Base-by-base conservation (phyloP, 2,797 vertebrate genomes). In the Schizopygopsis pylzovi region DNA sequence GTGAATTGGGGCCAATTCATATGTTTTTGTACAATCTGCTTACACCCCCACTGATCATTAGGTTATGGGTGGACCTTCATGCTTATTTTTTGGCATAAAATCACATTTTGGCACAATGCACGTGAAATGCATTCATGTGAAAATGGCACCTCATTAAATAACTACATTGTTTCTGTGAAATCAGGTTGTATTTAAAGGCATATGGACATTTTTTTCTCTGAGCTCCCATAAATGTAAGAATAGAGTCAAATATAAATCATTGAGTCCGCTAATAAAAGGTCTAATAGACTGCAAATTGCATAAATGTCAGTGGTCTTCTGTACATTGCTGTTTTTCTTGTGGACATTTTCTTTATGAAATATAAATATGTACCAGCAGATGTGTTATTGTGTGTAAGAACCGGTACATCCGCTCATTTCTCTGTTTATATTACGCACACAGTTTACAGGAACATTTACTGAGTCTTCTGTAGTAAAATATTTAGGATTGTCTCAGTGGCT, bases 381-480 rank as follows among this genome's bases (percentile, higher is more conserved):
- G 43, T 2, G 43, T 10, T 43, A 43, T 33, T 33, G 33, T 54
- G 4, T n/a, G 20, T 10, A 49, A 67, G 25, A 65, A 11, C 43
- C 52, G 59, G 67, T 54, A 39, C 47, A 22, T n/a, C 28, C 41
- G 20, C 37, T 22, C 1, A 65, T 49, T 83, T 49, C 16, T 43
- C 52, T 15, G 45, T 43, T 56, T 39, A 56, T 41, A 56, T 79
- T 20, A 70, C 47, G 18, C n/a, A 70, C 56, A 9, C 28, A 33
- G 49, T 47, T 75, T 22, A 63, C 41, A 45, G 9, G 68, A 81
- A 89, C 82, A 90, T 87, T 88, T 87, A 79, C 81, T 52, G 67
- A 89, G 82, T 88, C 81, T 91, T 92, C 87, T 71, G 87, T 90
- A 90, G 87, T 68, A 63, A 71, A 79, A 65, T n/a, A 11, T 54